Evolutionary conservation across 2,113 vertebrate species (phyloP).

Genomic region (Tychaedon coryphoeus): DNA sequence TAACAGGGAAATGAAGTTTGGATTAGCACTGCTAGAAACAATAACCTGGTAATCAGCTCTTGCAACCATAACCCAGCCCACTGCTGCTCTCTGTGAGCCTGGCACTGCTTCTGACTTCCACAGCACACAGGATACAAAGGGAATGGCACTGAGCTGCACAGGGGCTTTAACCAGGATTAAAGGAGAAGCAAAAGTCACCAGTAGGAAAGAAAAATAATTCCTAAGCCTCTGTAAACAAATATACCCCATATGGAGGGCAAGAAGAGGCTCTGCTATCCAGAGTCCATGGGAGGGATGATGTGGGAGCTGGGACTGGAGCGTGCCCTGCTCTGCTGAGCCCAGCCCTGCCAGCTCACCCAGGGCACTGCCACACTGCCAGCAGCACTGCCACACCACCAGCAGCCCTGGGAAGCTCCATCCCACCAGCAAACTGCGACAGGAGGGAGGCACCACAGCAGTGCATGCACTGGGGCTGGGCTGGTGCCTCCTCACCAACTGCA

Average conservation of each 20-base stretch:
- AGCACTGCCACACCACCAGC: too few relatives aligned
- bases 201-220: not conserved
- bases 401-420: not conserved
- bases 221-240: not conserved
- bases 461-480: fast-evolving
- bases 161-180: not conserved
- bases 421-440: not conserved
- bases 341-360: fast-evolving
- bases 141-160: not conserved
- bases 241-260: not conserved
- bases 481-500: not conserved
- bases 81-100: constrained; percentile 12
- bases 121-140: not conserved
- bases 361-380: not conserved
- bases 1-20: constrained; percentile 33
- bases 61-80: constrained; percentile 13
- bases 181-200: constrained; percentile 1
- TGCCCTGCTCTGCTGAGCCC: not conserved
- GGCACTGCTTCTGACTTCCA: not conserved
- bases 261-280: not conserved
- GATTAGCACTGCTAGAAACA: constrained; percentile 51
- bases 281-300: fast-evolving
- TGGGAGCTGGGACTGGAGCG: fast-evolving
- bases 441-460: fast-evolving
- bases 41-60: constrained; percentile 46